Evolutionary conservation across 1,140 invertebrate species (phyloP), one percentile per base, ranked within the genome.

Genomic region (Atta cephalotes): DNA sequence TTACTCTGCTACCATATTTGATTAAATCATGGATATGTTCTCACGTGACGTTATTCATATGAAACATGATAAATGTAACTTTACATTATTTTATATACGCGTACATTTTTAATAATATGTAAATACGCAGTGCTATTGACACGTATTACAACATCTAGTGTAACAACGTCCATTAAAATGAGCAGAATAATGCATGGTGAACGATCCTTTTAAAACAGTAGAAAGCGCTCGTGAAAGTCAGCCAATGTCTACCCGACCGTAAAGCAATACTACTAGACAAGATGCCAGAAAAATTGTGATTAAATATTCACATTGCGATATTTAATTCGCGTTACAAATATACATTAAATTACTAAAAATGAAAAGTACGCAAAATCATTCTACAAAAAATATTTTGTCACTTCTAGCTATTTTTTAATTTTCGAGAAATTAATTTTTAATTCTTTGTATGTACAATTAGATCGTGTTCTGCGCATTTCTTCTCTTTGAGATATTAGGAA

Each of bases 111-210:
- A 28, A 49, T 28, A 14, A 39, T 53, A 56, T 25, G 66, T n/a
- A 16, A 31, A 58, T 31, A 21, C 16, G 21, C 49, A 66, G 9
- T n/a, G 39, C 2, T 21, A 12, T 28, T 25, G 28, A 18, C 35
- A n/a, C 7, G 21, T 14, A 16, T 39, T 72, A 49, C 10, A 2
- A 45, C 25, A 3, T 53, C 12, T 16, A 45, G n/a, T 35, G n/a
- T 53, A 82, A 74, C 16, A 60, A 18, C 31, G 25, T 74, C 35
- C 35, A 62, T 82, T 82, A 82, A 82, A 82, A 53, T 14, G n/a
- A 28, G 3, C 51, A 82, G 56, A 60, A 66, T 35, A 80, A 49
- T 31, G 49, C 77, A 12, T 21, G 16, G 4, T 16, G 7, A 49
- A 74, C 18, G 68, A 31, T 39, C 53, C 18, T 82, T 82, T 74